Percentiles rank a stretch among this genome's conserved stretches.
Conservation (phyloP, 2,797 vertebrate genomes). For the Gallinago solitaria region DNA sequence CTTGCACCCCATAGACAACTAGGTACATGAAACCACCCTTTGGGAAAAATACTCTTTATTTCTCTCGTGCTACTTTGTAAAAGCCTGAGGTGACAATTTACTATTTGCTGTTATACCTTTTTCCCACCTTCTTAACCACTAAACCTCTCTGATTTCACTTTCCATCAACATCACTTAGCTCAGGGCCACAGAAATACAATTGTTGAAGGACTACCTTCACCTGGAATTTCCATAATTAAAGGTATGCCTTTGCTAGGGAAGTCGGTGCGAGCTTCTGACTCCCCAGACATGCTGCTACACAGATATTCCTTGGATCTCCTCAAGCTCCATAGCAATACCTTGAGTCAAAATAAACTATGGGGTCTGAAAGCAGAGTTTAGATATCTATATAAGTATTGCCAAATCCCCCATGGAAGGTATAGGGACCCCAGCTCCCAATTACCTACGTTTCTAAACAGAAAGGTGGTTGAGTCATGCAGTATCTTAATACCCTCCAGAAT, state of each 20-base stretch:
- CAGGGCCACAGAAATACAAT: not conserved
- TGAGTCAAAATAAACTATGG: not conserved
- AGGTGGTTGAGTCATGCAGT: not conserved
- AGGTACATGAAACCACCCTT: not conserved
- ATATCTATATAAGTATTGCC: not conserved
- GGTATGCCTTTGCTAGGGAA: not conserved
- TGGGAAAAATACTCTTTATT: not conserved
- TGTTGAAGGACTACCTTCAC: not conserved
- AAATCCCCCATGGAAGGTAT: rapidly evolving
- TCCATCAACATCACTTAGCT: not conserved
- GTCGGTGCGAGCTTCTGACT: not conserved
- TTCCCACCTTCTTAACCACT: not conserved
- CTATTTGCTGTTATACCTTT: not conserved
- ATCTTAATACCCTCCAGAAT: not conserved
- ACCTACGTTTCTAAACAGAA: not conserved
- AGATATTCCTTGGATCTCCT: not conserved
- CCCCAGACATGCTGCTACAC: not conserved
- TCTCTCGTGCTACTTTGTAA: not conserved
- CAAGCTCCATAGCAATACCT: not conserved
- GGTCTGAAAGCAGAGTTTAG: not conserved
- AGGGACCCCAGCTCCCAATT: not conserved
- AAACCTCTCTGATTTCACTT: not conserved
- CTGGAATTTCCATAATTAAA: not conserved
- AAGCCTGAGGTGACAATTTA: not conserved
- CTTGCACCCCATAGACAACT: not conserved